Conservation (phyloP, 2,113 vertebrate genomes). For the Poicephalus gulielmi region DNA sequence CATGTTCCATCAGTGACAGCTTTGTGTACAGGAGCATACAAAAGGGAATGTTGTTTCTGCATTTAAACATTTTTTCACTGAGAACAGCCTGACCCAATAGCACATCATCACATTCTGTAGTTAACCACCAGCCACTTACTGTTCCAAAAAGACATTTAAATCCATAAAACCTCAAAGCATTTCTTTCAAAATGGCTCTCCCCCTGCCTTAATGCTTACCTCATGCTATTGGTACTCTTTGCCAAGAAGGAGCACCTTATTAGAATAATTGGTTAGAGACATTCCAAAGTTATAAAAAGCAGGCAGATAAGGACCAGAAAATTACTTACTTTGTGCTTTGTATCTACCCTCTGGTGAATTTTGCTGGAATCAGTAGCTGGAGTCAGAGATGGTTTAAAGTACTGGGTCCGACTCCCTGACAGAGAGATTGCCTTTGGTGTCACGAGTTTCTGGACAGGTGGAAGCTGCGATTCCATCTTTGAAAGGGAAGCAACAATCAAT, state of each 20-base stretch:
- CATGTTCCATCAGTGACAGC: background rate
- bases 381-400: conserved; percentile 92
- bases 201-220: background rate
- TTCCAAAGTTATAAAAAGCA: background rate
- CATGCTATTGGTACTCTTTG: background rate
- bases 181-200: background rate
- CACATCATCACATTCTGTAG: background rate
- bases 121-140: background rate
- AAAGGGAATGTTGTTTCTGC: background rate
- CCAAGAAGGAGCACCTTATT: background rate
- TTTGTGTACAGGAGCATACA: background rate
- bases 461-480: conserved; percentile 81
- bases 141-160: background rate
- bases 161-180: background rate
- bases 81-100: background rate
- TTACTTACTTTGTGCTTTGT: conserved; percentile 74
- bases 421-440: conserved; percentile 79
- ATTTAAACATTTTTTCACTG: background rate
- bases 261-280: background rate
- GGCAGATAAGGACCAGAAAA: background rate
- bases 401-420: conserved; percentile 78
- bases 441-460: conserved; percentile 91
- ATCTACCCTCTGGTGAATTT: conserved; percentile 76
- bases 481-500: conserved; percentile 53
- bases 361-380: conserved; percentile 76